Evolutionary conservation across 2,888 invertebrate species (phyloP), one percentile per base, ranked within the genome.

Genomic region (Gortyna flavago): DNA sequence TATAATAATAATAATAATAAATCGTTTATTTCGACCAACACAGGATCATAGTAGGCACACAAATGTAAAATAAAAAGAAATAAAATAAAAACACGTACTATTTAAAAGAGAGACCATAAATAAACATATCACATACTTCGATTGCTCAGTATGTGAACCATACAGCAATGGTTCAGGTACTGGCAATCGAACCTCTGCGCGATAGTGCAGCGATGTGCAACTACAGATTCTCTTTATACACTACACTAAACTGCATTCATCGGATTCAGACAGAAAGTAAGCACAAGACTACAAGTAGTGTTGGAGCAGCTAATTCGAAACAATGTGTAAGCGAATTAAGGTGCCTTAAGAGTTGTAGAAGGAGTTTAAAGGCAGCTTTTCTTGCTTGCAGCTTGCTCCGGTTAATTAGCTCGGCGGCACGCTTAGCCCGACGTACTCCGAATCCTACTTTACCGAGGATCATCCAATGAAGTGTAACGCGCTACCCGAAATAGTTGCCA

Each of bases 401-500:
- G 89, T 89, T 92, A 92, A 93, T 92, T 91, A 92, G 88, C 89
- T 88, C 89, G 86, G 83, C 88, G 88, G 88, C 88, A 90, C 89
- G 90, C 89, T 87, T 85, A 79, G 76, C 81, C 75, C 77, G 83
- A 57, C 84, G 82, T 85, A 85, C 81, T 85, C 72, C 67, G 38
- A 75, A 72, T 85, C 83, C 83, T 84, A 85, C 78, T 81, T 86
- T 83, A 81, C 76, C 41, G 78, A 82, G 84, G 86, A 88, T 89
- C 86, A 88, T 86, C 85, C 84, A 81, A 84, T 86, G 88, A 77
- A 88, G 72, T 48, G 68, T 78, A 80, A 87, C 77, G 75, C 72
- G 67, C 61, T 75, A 62, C 80, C 80, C 75, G 68, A 77, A 81
- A 82, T 75, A 71, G 76, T 80, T 80, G 70, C 51, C 65, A 74